Conservation (phyloP, 2,888 invertebrate genomes). For the Sinohyriopsis cumingii region DNA sequence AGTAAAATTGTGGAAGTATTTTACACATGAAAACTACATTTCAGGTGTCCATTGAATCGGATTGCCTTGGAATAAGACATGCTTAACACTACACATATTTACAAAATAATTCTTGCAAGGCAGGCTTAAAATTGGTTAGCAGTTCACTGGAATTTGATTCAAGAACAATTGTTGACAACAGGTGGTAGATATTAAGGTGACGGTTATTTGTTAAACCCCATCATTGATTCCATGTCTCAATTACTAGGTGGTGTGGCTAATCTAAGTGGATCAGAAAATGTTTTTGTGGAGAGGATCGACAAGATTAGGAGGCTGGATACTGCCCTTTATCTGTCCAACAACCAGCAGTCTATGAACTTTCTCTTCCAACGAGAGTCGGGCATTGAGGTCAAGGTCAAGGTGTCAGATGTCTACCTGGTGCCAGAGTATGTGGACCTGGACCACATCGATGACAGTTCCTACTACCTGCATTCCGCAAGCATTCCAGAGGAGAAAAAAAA, state of each 20-base stretch:
- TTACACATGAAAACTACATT: too few relatives aligned
- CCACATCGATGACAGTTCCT: constrained; percentile 59
- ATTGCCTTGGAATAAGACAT: too few relatives aligned
- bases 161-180: too few relatives aligned
- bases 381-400: constrained; percentile 62
- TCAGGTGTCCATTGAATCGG: too few relatives aligned
- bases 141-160: too few relatives aligned
- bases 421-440: constrained; percentile 67
- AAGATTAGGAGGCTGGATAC: constrained; percentile 56
- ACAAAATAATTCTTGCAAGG: too few relatives aligned
- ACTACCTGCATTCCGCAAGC: constrained; percentile 38
- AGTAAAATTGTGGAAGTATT: too few relatives aligned
- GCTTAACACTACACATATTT: too few relatives aligned
- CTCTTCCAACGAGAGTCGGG: constrained; percentile 63
- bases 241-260: constrained; percentile 3
- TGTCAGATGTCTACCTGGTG: constrained; percentile 62
- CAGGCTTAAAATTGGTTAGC: too few relatives aligned
- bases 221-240: too few relatives aligned
- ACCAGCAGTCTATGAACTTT: constrained; percentile 61
- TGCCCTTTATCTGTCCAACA: constrained; percentile 61
- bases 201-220: too few relatives aligned
- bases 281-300: constrained; percentile 65
- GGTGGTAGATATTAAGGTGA: too few relatives aligned
- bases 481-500: constrained; percentile 7
- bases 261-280: constrained; percentile 56